Evolutionary conservation across 1,140 invertebrate species (phyloP).

Genomic region (Paracyclopina nana): DNA sequence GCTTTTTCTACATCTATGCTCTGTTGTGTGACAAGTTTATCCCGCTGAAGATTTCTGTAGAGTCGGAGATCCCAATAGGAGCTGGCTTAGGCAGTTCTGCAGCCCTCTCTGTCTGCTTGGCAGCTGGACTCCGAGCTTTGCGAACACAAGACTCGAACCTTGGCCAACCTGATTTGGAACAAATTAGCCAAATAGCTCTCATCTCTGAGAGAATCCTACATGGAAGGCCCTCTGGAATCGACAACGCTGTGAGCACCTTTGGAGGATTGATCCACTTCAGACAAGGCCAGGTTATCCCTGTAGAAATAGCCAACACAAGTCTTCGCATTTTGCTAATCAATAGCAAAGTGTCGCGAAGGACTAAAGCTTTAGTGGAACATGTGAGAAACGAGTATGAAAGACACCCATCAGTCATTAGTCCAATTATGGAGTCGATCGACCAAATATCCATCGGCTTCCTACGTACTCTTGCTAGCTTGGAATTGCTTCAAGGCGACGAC

Average conservation of each 20-base stretch:
- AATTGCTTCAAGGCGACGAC: not conserved
- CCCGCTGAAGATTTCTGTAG: slow-evolving; percentile 34
- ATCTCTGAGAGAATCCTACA: slow-evolving; percentile 70
- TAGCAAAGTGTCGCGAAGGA: slow-evolving; percentile 49
- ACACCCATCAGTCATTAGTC: slow-evolving; percentile 38
- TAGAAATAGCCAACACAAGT: not conserved
- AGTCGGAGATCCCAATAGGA: slow-evolving; percentile 50
- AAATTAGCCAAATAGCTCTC: slow-evolving; percentile 59
- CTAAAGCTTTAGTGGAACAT: slow-evolving; percentile 47
- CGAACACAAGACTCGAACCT: not conserved
- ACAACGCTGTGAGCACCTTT: slow-evolving; percentile 72
- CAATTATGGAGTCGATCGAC: slow-evolving; percentile 44
- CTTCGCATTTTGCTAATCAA: not conserved
- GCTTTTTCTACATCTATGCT: slow-evolving; percentile 13
- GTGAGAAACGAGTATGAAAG: slow-evolving; percentile 35
- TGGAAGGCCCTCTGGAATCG: slow-evolving; percentile 76
- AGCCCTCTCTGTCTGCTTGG: slow-evolving; percentile 59
- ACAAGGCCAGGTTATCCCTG: not conserved
- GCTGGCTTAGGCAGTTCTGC: slow-evolving; percentile 77
- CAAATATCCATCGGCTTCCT: slow-evolving; percentile 29
- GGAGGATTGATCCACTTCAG: slow-evolving; percentile 34
- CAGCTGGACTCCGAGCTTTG: slow-evolving; percentile 36
- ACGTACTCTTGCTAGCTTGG: not conserved
- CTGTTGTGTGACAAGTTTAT: not conserved
- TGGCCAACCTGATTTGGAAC: slow-evolving; percentile 23